Conservation (phyloP, 2,888 invertebrate genomes). For the Plusia festucae region DNA sequence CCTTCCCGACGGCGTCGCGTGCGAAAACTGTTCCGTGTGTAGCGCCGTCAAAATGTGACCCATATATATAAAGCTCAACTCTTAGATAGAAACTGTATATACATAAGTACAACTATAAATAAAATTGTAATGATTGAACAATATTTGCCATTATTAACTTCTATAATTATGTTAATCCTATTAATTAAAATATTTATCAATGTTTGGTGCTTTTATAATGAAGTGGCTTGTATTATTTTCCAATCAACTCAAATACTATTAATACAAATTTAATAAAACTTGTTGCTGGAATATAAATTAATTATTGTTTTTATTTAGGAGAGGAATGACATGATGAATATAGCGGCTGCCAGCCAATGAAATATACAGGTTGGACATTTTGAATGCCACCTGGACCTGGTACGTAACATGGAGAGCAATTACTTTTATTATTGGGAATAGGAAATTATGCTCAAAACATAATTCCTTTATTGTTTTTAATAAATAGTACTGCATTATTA, state of each 20-base stretch:
- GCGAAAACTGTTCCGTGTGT: slow-evolving; percentile 79
- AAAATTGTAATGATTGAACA: slow-evolving; percentile 35
- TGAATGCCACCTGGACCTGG: too few species aligned
- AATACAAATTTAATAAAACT: slow-evolving; percentile 43
- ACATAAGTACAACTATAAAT: background rate
- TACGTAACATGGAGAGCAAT: too few species aligned
- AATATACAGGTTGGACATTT: too few species aligned
- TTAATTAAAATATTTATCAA: slow-evolving; percentile 61
- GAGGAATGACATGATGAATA: background rate
- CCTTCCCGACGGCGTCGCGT: slow-evolving; percentile 87
- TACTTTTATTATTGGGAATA: too few species aligned
- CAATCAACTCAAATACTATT: slow-evolving; percentile 46
- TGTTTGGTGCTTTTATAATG: slow-evolving; percentile 80
- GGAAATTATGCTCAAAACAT: too few species aligned
- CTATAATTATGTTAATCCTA: slow-evolving; percentile 58
- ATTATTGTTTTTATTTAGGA: slow-evolving; percentile 18
- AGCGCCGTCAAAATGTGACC: slow-evolving; percentile 84
- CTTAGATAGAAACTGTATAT: slow-evolving; percentile 67
- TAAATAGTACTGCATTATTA: too few species aligned
- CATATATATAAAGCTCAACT: slow-evolving; percentile 68
- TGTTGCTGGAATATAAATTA: slow-evolving; percentile 24
- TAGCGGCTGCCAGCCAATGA: too few species aligned
- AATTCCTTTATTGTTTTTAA: too few species aligned
- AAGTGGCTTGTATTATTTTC: slow-evolving; percentile 76
- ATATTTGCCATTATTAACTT: slow-evolving; percentile 62